Conservation (phyloP, 2,888 invertebrate genomes). For the Ophion ventricosus region DNA sequence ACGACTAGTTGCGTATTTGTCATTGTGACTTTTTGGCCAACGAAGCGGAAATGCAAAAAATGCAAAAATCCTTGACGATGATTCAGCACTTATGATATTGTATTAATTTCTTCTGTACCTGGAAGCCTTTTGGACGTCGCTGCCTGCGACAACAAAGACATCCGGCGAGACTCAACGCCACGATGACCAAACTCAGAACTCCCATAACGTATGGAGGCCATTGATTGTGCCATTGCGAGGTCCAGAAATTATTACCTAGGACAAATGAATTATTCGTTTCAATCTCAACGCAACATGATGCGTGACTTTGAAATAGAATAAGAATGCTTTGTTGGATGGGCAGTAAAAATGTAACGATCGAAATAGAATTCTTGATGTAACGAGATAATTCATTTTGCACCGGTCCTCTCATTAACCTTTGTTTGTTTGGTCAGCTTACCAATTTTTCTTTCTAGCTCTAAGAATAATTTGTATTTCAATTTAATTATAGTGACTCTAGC, state of each 20-base stretch:
- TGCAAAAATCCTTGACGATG: not conserved
- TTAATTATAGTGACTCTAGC: no score
- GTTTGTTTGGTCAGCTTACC: no score
- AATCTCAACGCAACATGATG: not conserved
- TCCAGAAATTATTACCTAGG: slow-evolving; percentile 63
- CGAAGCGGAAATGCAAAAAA: not conserved
- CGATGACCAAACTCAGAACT: slow-evolving; percentile 75
- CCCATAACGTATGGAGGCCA: slow-evolving; percentile 77
- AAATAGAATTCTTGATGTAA: no score
- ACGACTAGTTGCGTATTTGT: not conserved
- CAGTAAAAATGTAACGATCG: no score
- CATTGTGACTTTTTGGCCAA: not conserved
- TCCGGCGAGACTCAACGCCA: slow-evolving; percentile 78
- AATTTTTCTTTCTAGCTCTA: no score
- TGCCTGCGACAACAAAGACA: slow-evolving; percentile 80
- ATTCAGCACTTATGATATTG: not conserved
- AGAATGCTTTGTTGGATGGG: no score
- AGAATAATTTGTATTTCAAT: no score
- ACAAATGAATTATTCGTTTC: not conserved
- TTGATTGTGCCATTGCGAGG: slow-evolving; percentile 75
- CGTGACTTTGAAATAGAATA: not conserved
- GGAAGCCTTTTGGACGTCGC: slow-evolving; percentile 80
- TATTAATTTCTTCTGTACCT: slow-evolving; percentile 72
- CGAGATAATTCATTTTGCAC: no score
- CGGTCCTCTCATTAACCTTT: no score